A percentile compares a stretch with the other conserved stretches of the same genome.
Evolutionary conservation across 2,888 invertebrate genomes (phyloP).

Genomic region (Heliconius aoede): DNA sequence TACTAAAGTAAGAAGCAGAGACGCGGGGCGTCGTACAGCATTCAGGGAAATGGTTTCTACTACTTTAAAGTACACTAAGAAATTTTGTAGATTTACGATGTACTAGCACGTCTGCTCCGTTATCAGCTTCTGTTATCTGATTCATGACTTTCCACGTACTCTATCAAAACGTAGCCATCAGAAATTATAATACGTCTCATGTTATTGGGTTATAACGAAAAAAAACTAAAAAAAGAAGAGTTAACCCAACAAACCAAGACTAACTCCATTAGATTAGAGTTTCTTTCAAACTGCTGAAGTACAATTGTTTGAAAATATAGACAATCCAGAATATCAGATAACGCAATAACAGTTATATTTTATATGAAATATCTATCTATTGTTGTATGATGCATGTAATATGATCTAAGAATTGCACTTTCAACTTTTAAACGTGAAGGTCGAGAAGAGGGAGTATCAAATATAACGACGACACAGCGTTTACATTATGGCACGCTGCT

Average conservation of each 20-base stretch:
- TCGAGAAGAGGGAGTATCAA: not conserved
- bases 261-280: no score
- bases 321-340: not conserved
- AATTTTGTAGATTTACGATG: not conserved
- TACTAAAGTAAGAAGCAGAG: not conserved
- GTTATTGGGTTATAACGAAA: not conserved
- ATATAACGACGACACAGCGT: not conserved
- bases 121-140: not conserved
- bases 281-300: conserved; percentile 2
- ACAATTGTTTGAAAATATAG: not conserved
- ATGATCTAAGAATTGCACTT: not conserved
- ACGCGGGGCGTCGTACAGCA: not conserved
- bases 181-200: not conserved
- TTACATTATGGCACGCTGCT: not conserved
- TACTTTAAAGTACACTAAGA: not conserved
- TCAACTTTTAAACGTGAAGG: conserved; percentile 16
- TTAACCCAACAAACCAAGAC: not conserved
- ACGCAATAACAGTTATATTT: not conserved
- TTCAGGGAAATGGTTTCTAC: not conserved
- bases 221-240: not conserved
- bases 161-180: no score
- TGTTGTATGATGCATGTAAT: not conserved
- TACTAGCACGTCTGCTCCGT: not conserved
- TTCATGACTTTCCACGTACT: not conserved
- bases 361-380: not conserved